These are phyloP conservation scores for Julus scanicus DNA, from an alignment of 2,888 invertebrate species.

Conservation along the genomic window DNA sequence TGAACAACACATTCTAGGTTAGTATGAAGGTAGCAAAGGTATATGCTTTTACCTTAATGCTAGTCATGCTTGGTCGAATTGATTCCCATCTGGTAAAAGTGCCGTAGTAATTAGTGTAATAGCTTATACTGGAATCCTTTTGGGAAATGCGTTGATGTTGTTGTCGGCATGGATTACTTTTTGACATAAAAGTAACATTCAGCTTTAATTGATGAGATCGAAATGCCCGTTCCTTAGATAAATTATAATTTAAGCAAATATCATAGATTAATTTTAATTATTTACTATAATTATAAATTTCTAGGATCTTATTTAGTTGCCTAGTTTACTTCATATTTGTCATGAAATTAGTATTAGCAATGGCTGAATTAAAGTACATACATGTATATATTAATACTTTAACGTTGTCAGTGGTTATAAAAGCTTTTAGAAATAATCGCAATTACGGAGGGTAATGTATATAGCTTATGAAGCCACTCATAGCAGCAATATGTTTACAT, in stretches of 20 bases:
- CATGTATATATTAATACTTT: background rate
- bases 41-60: background rate
- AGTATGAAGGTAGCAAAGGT: too few species aligned
- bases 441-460: background rate
- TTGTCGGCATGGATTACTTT: background rate
- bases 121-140: background rate
- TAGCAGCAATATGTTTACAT: too few species aligned
- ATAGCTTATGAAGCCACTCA: too few species aligned
- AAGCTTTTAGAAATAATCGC: background rate
- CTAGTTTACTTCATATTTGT: too few species aligned
- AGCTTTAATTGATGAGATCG: background rate
- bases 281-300: too few species aligned
- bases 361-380: background rate
- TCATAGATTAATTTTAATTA: background rate
- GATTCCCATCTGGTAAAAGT: conserved; percentile 25
- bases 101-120: conserved; percentile 17
- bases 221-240: background rate
- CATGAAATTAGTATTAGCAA: background rate
- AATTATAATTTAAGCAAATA: background rate
- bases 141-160: conserved; percentile 17
- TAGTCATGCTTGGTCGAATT: background rate
- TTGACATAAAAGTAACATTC: background rate
- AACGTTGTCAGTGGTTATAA: background rate
- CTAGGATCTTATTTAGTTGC: too few species aligned
- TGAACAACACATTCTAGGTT: background rate